A percentile compares a stretch with the other conserved stretches of the same genome.
phyloP scores from a whole-genome alignment of 2,888 invertebrate genomes.

The Chalcosyrphus nemorum region DNA sequence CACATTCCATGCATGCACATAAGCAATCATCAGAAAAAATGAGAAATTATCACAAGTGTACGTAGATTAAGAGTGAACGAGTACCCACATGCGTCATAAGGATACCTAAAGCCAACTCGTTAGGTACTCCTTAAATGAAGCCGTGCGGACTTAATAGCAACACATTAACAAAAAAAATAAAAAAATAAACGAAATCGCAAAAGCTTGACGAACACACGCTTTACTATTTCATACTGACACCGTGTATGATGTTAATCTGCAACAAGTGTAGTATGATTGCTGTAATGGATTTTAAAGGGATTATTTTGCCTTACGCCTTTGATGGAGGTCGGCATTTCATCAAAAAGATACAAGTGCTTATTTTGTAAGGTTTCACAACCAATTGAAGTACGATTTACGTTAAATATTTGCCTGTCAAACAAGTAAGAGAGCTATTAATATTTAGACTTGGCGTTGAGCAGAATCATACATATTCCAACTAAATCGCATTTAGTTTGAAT shows the following conservation, averaged over 20 bases:
- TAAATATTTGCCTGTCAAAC: neutral
- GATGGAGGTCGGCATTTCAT: neutral
- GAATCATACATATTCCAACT: too few species aligned
- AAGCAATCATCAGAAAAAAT: constrained; percentile 65
- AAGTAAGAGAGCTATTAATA: too few species aligned
- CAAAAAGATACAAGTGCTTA: neutral
- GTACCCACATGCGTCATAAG: constrained; percentile 30
- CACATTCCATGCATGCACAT: constrained; percentile 64
- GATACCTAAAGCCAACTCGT: constrained; percentile 37
- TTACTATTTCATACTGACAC: constrained; percentile 35
- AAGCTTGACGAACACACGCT: constrained; percentile 15
- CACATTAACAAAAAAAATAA: neutral
- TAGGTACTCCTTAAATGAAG: constrained; percentile 26
- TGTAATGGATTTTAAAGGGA: constrained; percentile 20
- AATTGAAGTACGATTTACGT: too few species aligned
- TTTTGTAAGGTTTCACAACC: too few species aligned
- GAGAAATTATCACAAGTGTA: constrained; percentile 65
- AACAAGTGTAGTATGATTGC: constrained; percentile 45
- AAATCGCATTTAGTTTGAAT: too few species aligned
- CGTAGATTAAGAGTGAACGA: neutral
- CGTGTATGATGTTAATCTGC: constrained; percentile 44
- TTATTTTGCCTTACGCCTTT: constrained; percentile 33
- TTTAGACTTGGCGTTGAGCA: too few species aligned
- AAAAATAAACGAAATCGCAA: neutral
- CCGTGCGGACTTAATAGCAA: constrained; percentile 33